These are phyloP conservation scores for Chrysogorgia sp. DNA, from an alignment of 92 coral and sea anemone species.

Conservation along the genomic window DNA sequence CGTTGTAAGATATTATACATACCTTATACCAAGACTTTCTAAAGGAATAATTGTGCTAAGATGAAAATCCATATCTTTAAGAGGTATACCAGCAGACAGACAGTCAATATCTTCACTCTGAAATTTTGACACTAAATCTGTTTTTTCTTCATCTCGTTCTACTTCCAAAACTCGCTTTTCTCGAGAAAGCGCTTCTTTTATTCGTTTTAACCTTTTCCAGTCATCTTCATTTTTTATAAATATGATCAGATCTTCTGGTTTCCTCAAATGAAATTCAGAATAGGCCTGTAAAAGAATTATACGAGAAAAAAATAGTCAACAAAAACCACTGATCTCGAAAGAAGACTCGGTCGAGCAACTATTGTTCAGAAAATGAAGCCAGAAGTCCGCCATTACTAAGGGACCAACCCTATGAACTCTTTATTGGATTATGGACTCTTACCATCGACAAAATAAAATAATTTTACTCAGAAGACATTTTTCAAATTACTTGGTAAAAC, in stretches of 20 bases:
- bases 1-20: too few species aligned
- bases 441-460: too few species aligned
- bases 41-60: constrained; percentile 71
- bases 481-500: too few species aligned
- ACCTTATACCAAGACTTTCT: constrained; percentile 80
- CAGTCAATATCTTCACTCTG: constrained; percentile 74
- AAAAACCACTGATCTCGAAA: too few species aligned
- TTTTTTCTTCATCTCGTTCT: constrained; percentile 43
- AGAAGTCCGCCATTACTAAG: too few species aligned
- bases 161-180: constrained; percentile 59
- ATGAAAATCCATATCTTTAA: constrained; percentile 65
- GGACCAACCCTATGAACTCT: too few species aligned
- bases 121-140: constrained; percentile 51
- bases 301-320: too few species aligned
- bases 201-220: constrained; percentile 52
- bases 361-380: too few species aligned
- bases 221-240: constrained; percentile 75
- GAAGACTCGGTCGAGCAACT: too few species aligned
- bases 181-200: constrained; percentile 52
- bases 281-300: constrained; percentile 63
- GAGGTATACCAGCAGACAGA: constrained; percentile 53
- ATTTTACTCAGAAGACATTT: too few species aligned
- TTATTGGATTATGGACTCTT: too few species aligned
- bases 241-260: constrained; percentile 80
- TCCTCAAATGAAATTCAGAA: constrained; percentile 78